phyloP scores from a whole-genome alignment of 2,113 vertebrate species.

The Crotophaga sulcirostris region DNA sequence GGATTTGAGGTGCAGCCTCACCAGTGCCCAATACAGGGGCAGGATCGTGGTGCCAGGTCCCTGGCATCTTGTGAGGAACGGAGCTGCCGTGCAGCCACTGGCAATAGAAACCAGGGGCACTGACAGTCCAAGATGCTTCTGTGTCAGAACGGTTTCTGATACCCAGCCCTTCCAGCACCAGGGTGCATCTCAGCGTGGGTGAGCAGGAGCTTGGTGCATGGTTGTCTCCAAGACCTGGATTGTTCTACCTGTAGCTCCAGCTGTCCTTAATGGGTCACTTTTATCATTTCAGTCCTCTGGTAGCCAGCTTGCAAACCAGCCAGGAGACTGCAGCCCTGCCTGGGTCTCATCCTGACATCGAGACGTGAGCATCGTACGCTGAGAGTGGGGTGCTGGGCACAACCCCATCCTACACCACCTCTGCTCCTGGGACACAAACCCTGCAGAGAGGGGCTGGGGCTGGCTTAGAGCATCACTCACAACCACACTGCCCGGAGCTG shows the following conservation, averaged over 20 bases:
- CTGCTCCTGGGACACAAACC: background rate
- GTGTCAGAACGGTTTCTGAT: rapidly evolving
- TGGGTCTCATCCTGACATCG: background rate
- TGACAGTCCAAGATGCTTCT: rapidly evolving
- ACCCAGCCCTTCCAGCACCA: rapidly evolving
- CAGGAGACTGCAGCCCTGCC: background rate
- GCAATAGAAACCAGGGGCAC: background rate
- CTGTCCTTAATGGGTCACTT: rapidly evolving
- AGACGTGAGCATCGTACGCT: rapidly evolving
- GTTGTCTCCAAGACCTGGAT: background rate
- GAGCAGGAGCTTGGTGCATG: rapidly evolving
- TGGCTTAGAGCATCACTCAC: background rate
- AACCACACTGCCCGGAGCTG: background rate
- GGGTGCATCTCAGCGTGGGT: rapidly evolving
- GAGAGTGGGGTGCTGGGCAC: background rate
- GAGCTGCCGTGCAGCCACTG: rapidly evolving
- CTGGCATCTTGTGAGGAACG: rapidly evolving
- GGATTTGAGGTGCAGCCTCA: no score
- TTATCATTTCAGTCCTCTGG: rapidly evolving
- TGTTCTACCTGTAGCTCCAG: rapidly evolving
- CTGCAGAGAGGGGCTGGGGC: rapidly evolving
- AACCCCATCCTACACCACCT: background rate
- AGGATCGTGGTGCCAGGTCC: background rate
- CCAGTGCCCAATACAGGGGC: no score
- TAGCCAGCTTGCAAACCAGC: background rate